These are phyloP conservation scores for Rhinichthys osculus DNA, from an alignment of 2,797 vertebrate genomes.

Conservation along the genomic window DNA sequence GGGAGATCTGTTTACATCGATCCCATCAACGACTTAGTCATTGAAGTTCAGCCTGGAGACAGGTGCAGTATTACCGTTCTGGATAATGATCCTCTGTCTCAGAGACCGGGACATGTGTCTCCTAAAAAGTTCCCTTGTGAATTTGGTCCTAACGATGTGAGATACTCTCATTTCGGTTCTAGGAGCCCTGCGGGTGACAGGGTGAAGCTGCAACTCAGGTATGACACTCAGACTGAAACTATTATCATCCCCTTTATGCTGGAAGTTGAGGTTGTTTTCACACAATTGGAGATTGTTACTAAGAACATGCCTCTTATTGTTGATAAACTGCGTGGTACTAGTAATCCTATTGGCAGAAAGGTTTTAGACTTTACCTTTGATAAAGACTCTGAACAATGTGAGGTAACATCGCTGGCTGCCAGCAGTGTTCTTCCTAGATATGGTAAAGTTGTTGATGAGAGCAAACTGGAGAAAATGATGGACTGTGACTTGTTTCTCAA, in stretches of 20 bases:
- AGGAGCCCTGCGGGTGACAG: conserved; percentile 88
- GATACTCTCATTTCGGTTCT: conserved; percentile 91
- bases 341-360: conserved; percentile 85
- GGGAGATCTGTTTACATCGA: conserved; percentile 91
- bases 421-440: conserved; percentile 85
- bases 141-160: conserved; percentile 89
- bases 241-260: conserved; percentile 91
- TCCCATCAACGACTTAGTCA: conserved; percentile 89
- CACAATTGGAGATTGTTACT: conserved; percentile 91
- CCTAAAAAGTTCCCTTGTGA: conserved; percentile 93
- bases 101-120: conserved; percentile 87
- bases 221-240: conserved; percentile 87
- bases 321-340: conserved; percentile 82
- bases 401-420: conserved; percentile 79
- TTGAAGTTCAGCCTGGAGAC: conserved; percentile 92
- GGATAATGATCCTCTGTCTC: conserved; percentile 89
- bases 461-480: conserved; percentile 79
- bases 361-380: conserved; percentile 89
- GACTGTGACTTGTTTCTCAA: conserved; percentile 88
- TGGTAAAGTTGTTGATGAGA: conserved; percentile 82
- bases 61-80: conserved; percentile 89
- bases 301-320: conserved; percentile 92
- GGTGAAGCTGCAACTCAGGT: conserved; percentile 91
- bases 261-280: conserved; percentile 93
- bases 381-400: conserved; percentile 82